A percentile compares a stretch with the other conserved stretches of the same genome.
These are phyloP conservation scores for Xanthia togata DNA, from an alignment of 2,888 invertebrate species.

Conservation along the genomic window DNA sequence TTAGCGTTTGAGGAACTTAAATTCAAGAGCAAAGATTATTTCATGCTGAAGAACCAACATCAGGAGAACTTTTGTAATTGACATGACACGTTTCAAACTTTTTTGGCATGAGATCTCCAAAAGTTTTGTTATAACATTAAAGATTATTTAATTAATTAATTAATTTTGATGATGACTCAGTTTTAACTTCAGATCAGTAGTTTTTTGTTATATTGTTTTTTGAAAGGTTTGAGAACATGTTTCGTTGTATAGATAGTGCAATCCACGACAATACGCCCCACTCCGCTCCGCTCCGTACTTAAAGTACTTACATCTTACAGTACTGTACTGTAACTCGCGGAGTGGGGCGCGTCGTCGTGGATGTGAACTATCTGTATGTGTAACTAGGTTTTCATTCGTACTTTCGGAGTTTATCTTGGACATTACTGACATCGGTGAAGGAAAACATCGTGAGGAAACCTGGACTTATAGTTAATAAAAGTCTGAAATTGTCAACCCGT, in stretches of 20 bases:
- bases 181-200: background rate
- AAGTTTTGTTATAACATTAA: background rate
- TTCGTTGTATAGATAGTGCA: too few relatives aligned
- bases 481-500: background rate
- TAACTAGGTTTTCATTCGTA: background rate
- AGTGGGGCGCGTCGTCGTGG: too few relatives aligned
- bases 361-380: too few relatives aligned
- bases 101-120: background rate
- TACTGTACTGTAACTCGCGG: too few relatives aligned
- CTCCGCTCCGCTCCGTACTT: too few relatives aligned
- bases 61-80: constrained; percentile 27
- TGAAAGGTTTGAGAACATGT: background rate
- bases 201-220: background rate
- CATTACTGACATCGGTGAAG: background rate
- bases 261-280: too few relatives aligned
- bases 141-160: background rate
- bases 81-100: constrained; percentile 9
- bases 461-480: background rate
- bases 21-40: constrained; percentile 22
- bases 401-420: background rate
- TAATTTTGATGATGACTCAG: background rate
- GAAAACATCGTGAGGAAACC: background rate
- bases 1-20: background rate
- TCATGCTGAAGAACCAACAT: constrained; percentile 1
- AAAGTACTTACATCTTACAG: too few relatives aligned